These are phyloP conservation scores for Lynx canadensis DNA, from an alignment of 2,113 vertebrate species.

Conservation along the genomic window DNA sequence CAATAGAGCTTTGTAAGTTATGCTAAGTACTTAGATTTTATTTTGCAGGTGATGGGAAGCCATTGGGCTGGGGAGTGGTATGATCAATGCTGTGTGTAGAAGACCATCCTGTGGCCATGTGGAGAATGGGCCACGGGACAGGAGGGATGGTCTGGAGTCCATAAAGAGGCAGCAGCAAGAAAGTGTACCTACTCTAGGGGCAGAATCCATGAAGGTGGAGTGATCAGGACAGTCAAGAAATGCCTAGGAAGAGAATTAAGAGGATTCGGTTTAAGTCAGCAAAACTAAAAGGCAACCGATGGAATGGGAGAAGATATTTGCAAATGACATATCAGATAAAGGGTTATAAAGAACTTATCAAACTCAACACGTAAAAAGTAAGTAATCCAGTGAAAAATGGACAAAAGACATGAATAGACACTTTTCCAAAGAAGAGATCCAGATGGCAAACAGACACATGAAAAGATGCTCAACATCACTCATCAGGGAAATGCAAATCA, in stretches of 20 bases:
- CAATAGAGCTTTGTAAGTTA: background rate
- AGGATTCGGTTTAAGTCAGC: background rate
- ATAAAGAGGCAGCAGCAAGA: background rate
- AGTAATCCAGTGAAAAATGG: too few relatives aligned
- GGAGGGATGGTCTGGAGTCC: fast-evolving
- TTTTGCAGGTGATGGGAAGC: background rate
- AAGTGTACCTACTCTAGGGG: background rate
- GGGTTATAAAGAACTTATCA: too few relatives aligned
- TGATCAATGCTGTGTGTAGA: background rate
- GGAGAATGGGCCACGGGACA: background rate
- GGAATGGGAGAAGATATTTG: too few relatives aligned
- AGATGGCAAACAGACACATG: too few relatives aligned
- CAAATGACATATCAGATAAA: too few relatives aligned
- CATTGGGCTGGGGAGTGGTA: background rate
- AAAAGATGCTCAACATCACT: too few relatives aligned
- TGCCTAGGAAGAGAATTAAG: background rate
- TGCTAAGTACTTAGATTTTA: background rate
- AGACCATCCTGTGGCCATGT: background rate
- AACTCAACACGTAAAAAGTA: too few relatives aligned
- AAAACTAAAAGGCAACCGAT: too few relatives aligned
- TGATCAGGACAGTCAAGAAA: background rate
- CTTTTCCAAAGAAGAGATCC: too few relatives aligned
- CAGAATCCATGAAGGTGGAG: background rate
- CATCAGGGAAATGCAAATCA: too few relatives aligned
- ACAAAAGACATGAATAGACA: too few relatives aligned